A percentile compares a stretch with the other conserved stretches of the same genome.
phyloP scores from a whole-genome alignment of 2,113 vertebrate species.

The Percina caprodes region DNA sequence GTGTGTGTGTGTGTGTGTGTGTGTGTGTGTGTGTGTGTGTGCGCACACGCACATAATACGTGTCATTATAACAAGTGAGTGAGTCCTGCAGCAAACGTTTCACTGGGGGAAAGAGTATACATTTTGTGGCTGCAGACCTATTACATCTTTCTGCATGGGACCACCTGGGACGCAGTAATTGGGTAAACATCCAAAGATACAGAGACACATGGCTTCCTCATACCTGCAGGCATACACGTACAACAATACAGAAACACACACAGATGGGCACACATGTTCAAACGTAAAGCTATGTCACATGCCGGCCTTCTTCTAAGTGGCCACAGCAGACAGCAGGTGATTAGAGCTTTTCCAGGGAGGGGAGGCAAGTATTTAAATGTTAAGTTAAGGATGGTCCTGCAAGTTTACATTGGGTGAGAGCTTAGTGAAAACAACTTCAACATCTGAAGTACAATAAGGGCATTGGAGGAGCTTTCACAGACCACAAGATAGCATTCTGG shows the following conservation, averaged over 20 bases:
- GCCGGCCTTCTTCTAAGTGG: constrained; percentile 40
- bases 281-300: constrained; percentile 35
- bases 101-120: constrained; percentile 13
- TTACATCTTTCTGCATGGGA: constrained; percentile 53
- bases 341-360: constrained; percentile 33
- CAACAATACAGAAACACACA: constrained; percentile 29
- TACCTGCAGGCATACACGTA: constrained; percentile 26
- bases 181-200: constrained; percentile 71
- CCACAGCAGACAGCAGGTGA: constrained; percentile 28
- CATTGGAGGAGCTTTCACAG: constrained; percentile 71
- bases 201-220: constrained; percentile 33
- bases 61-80: constrained; percentile 1
- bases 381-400: constrained; percentile 44
- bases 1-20: not conserved
- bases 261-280: constrained; percentile 45
- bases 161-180: constrained; percentile 59
- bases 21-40: not conserved
- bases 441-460: constrained; percentile 71
- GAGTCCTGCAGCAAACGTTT: constrained; percentile 29
- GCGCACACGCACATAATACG: not conserved
- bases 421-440: constrained; percentile 60
- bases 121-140: constrained; percentile 40
- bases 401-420: constrained; percentile 62
- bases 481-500: constrained; percentile 65
- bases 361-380: constrained; percentile 36